Evolutionary conservation across 2,797 vertebrate genomes (phyloP), one percentile per base, ranked within the genome.

Genomic region (Hippocampus kuda): DNA sequence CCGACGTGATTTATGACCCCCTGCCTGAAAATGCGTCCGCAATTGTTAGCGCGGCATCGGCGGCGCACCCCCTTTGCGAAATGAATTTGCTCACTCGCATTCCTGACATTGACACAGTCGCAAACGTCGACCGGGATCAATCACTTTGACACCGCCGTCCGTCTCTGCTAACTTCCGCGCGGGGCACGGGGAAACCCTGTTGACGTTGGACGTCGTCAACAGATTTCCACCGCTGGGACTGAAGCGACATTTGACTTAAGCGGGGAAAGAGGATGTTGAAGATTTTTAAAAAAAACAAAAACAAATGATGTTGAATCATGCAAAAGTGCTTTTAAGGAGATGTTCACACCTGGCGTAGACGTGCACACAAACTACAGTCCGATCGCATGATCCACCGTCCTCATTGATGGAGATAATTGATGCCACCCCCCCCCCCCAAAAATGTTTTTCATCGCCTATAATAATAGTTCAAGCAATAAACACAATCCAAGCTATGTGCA

Each of bases 1-100:
- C 34, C 38, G 54, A 48, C 41, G 42, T 81, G 82, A 88, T 84
- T 79, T 83, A 87, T 68, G 83, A 84, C 81, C 83, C 59, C 15
- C 59, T 6, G 59, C 16, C 27, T 34, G 30, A 60, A 60, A 60
- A 84, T 44, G 73, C 44, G 7, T 53, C 68, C 78, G 3, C 81
- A 81, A 77, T 77, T 59, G 65, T 51, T 22, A 38, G 27, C 10
- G 41, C 15, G 12, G 5, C 13, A 12, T 5, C 24, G 20, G 24
- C 49, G 65, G 51, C 71, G n/a, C n/a, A 18, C 57, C 57, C 27
- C 57, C 30, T n/a, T 16, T n/a, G 57, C 16, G 70, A 79, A 77
- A 82, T 81, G 66, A 77, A 77, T 80, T 26, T 49, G 38, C 65
- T 74, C 27, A 6, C 73, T 41, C 3, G 63, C 51, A 70, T 66